Evolutionary conservation across 2,888 invertebrate species (phyloP).

Genomic region (Andrena bicolor): DNA sequence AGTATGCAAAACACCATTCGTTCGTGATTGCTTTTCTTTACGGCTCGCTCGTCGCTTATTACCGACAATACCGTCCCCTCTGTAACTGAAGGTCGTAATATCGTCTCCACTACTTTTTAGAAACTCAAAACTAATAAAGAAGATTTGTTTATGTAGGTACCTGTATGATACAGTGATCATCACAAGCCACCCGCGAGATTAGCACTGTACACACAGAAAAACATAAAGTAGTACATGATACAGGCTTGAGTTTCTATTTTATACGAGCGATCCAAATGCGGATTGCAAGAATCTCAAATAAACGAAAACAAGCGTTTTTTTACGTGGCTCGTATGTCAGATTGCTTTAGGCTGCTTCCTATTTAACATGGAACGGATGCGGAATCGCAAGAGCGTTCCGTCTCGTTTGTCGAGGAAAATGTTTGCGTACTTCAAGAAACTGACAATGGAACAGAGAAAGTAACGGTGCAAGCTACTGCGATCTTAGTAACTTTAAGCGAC

Average conservation of each 20-base stretch:
- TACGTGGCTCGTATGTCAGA: not conserved
- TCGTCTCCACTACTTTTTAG: constrained; percentile 50
- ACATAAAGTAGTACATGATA: constrained; percentile 68
- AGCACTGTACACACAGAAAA: constrained; percentile 74
- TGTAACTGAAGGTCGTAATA: constrained; percentile 36
- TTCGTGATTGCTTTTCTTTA: not conserved
- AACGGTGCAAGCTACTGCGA: constrained; percentile 14
- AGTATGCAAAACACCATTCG: constrained; percentile 7
- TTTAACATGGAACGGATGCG: not conserved
- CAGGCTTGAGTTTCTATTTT: constrained; percentile 50
- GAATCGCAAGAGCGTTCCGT: not conserved
- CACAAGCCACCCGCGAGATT: constrained; percentile 72
- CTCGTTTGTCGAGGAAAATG: not conserved
- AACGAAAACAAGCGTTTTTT: constrained; percentile 28
- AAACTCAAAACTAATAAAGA: constrained; percentile 63
- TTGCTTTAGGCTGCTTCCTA: no score
- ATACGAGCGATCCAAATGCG: constrained; percentile 26
- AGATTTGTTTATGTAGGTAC: constrained; percentile 70
- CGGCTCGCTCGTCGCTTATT: not conserved
- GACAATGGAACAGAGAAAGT: constrained; percentile 18
- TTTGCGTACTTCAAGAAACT: not conserved
- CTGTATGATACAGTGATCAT: constrained; percentile 74
- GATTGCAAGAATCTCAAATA: constrained; percentile 26
- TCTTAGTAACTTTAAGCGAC: not conserved
- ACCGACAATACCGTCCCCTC: constrained; percentile 9